Percentiles rank a stretch among this genome's conserved stretches.
phyloP scores from a whole-genome alignment of 2,888 invertebrate species.

The Crioceris asparagi region DNA sequence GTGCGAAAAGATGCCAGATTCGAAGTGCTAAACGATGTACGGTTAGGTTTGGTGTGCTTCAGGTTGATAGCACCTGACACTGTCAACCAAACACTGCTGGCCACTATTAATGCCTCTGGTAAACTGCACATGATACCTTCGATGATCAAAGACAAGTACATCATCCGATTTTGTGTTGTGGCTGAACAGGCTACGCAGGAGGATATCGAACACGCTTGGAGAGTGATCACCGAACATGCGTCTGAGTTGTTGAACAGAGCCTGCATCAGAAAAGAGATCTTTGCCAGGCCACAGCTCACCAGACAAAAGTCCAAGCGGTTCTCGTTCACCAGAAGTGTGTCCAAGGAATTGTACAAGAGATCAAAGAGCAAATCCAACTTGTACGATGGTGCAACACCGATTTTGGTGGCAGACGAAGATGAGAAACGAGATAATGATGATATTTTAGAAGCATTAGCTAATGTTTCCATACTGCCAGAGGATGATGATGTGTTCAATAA shows the following conservation, averaged over 20 bases:
- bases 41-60: conserved; percentile 75
- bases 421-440: conserved; percentile 22
- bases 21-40: conserved; percentile 89
- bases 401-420: conserved; percentile 42
- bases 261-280: conserved; percentile 35
- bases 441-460: conserved; percentile 23
- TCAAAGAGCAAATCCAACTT: conserved; percentile 43
- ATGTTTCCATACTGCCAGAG: conserved; percentile 13
- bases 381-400: conserved; percentile 46
- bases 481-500: conserved; percentile 25
- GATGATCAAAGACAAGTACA: conserved; percentile 62
- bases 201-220: conserved; percentile 59
- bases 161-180: conserved; percentile 67
- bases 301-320: conserved; percentile 44
- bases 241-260: conserved; percentile 43
- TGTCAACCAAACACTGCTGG: conserved; percentile 64
- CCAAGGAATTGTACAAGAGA: conserved; percentile 43
- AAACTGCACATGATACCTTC: conserved; percentile 81
- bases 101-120: conserved; percentile 71
- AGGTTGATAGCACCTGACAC: conserved; percentile 56
- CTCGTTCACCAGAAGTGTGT: conserved; percentile 47
- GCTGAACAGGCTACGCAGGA: conserved; percentile 65
- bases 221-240: conserved; percentile 49
- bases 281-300: conserved; percentile 40
- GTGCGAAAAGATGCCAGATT: conserved; percentile 77